Conservation (phyloP, 2,797 vertebrate species). For the Tragopan temminckii region DNA sequence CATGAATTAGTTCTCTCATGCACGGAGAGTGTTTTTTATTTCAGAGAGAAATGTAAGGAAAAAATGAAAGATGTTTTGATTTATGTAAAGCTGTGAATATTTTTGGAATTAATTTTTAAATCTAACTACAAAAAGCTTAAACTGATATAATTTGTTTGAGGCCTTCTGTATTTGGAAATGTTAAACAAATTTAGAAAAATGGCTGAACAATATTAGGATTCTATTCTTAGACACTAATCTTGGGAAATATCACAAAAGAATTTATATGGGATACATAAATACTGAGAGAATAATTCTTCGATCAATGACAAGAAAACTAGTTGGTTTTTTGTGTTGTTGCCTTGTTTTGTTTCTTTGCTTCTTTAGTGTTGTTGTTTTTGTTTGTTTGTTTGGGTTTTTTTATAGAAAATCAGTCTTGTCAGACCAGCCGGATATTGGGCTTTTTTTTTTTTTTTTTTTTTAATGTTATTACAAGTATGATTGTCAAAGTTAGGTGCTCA, state of each 20-base stretch:
- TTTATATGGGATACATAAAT: background rate
- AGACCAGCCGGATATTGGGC: background rate
- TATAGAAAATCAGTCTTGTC: slow-evolving; percentile 2
- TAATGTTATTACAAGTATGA: background rate
- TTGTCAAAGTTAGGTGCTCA: slow-evolving; percentile 1
- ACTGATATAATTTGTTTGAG: slow-evolving; percentile 16
- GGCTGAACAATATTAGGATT: background rate
- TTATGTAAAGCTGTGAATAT: slow-evolving; percentile 53
- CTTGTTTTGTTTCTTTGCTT: background rate
- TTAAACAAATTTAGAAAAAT: background rate
- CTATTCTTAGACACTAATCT: background rate
- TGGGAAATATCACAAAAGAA: background rate
- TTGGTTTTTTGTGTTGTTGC: background rate
- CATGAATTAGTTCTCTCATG: slow-evolving; percentile 56
- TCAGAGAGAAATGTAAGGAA: slow-evolving; percentile 47
- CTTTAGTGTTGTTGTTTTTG: background rate
- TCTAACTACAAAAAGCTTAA: slow-evolving; percentile 31
- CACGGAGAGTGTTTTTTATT: slow-evolving; percentile 33
- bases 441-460: background rate
- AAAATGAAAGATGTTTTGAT: slow-evolving; percentile 51
- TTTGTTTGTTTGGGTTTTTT: background rate
- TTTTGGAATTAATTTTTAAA: slow-evolving; percentile 64
- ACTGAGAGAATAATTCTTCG: background rate
- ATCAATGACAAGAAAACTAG: background rate
- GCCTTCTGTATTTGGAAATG: background rate